Percentiles rank a stretch among this genome's conserved stretches.
Conservation (phyloP, 2,113 vertebrate species). For the Stigmatopora argus region DNA sequence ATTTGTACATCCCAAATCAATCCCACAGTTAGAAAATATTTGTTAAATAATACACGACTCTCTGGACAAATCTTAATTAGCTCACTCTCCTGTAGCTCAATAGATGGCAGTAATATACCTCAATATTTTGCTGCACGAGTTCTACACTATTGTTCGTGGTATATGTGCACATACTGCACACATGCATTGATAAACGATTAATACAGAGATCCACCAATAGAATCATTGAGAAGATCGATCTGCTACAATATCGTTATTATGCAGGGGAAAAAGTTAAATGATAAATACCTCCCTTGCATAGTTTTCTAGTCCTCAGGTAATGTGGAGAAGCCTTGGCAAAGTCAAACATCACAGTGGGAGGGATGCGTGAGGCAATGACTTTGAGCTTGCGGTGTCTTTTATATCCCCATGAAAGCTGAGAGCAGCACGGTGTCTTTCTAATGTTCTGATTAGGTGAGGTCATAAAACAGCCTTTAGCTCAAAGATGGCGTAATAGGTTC, state of each 20-base stretch:
- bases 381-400: conserved; percentile 28
- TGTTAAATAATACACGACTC: conserved; percentile 42
- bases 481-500: conserved; percentile 46
- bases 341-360: conserved; percentile 41
- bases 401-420: conserved; percentile 32
- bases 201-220: background rate
- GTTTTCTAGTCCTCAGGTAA: conserved; percentile 43
- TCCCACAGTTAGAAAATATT: conserved; percentile 28
- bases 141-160: background rate
- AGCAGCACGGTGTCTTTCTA: conserved; percentile 36
- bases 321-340: conserved; percentile 33
- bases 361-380: conserved; percentile 26
- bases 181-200: background rate
- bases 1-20: conserved; percentile 19
- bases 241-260: conserved; percentile 38
- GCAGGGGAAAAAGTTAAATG: conserved; percentile 6
- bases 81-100: conserved; percentile 68
- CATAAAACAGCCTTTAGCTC: conserved; percentile 42
- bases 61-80: conserved; percentile 51
- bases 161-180: background rate
- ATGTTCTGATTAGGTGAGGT: conserved; percentile 49
- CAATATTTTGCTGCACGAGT: conserved; percentile 63
- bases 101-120: conserved; percentile 80
- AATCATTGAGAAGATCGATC: conserved; percentile 10
- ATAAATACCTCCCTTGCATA: conserved; percentile 31